Percentiles rank a stretch among this genome's conserved stretches.
Conservation (phyloP, 2,888 invertebrate genomes). For the Teinopalpus imperialis region DNA sequence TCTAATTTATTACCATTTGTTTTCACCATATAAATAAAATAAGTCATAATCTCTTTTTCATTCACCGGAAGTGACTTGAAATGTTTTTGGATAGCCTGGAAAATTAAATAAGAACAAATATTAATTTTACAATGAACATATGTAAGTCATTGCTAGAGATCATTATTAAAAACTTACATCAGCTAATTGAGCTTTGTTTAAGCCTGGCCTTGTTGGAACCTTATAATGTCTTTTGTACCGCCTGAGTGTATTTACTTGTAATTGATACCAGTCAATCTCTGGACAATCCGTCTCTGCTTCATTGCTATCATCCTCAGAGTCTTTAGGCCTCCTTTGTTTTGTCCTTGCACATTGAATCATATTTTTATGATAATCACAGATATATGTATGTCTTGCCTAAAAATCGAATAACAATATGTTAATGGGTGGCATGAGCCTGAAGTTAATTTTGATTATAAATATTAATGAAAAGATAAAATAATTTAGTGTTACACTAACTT, state of each 20-base stretch:
- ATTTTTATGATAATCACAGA: constrained; percentile 97
- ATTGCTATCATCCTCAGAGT: constrained; percentile 96
- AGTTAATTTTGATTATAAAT: no score
- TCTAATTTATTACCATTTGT: constrained; percentile 94
- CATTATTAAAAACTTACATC: constrained; percentile 89
- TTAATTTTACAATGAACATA: no score
- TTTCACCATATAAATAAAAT: constrained; percentile 98
- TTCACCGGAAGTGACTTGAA: constrained; percentile 97
- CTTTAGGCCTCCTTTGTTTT: constrained; percentile 92
- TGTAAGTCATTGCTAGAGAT: neutral
- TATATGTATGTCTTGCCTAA: constrained; percentile 96
- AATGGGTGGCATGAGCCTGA: no score
- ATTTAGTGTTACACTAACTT: no score
- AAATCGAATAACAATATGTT: constrained; percentile 39
- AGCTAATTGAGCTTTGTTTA: constrained; percentile 97
- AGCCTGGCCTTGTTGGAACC: constrained; percentile 93
- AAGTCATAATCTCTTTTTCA: constrained; percentile 96
- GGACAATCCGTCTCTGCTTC: constrained; percentile 96
- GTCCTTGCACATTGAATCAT: constrained; percentile 97
- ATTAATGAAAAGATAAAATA: no score
- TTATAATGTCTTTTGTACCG: constrained; percentile 97
- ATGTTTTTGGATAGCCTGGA: constrained; percentile 95
- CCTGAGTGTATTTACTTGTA: constrained; percentile 96
- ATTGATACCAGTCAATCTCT: constrained; percentile 95
- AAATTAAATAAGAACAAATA: no score